Evolutionary conservation across 2,888 invertebrate species (phyloP), one percentile per base, ranked within the genome.

Genomic region (Harmothoe impar): DNA sequence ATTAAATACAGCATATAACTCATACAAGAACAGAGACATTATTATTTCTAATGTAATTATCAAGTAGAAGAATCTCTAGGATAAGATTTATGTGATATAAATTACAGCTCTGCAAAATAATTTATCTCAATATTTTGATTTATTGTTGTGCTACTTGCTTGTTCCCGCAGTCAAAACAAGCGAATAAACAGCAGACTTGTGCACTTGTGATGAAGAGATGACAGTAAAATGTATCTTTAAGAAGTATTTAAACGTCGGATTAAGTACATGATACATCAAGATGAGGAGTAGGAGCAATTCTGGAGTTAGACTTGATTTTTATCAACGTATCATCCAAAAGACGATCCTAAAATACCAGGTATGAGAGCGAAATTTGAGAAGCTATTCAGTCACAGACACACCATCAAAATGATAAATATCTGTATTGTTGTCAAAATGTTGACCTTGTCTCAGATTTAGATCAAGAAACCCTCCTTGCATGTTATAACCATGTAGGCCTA

Each of bases 291-390:
- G 96, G 92, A 96, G 96, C 93, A 96, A 96, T 92, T 96, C 96
- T 54, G 96, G 96, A 43, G 96, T 96, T 72, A 98, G 99, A 91
- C 96, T 99, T 96, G 99, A 99, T 96, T 99, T 99, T 95, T 99
- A 99, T 95, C 98, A 99, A 95, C 97, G 99, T 93, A 97, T 99
- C 92, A 98, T 99, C 51, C 98, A 98, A 94, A 98, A 98, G 95
- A 97, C 99, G 92, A 99, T 99, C 94, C 97, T 99, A 96, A 97
- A 97, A 93, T 98, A 99, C 95, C 97, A 97, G 96, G 97, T 97
- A 94, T 92, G 92, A 20, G n/a, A 51, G 0, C 85, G 3, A 20
- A 62, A 7, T 29, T 12, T n/a, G 52, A 29, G 78, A 35, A 17
- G 85, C 35, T 10, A n/a, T n/a, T 43, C 43, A 7, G 43, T 43